These are phyloP conservation scores for Tenualosa thibaudeaui DNA, from an alignment of 2,797 vertebrate genomes.

Conservation along the genomic window DNA sequence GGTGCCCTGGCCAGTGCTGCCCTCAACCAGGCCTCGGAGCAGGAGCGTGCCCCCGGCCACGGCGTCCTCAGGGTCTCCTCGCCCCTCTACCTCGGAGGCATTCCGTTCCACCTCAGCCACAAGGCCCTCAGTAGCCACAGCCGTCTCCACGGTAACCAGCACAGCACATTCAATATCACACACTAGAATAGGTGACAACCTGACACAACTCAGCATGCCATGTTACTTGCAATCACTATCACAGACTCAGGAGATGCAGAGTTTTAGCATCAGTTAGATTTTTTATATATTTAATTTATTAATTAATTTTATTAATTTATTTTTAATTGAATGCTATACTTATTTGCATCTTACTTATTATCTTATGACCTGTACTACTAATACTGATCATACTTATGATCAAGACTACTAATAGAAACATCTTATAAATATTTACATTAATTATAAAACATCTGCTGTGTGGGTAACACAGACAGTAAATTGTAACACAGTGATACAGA, in stretches of 20 bases:
- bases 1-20: conserved; percentile 69
- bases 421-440: not conserved
- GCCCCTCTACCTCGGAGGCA: conserved; percentile 82
- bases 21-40: conserved; percentile 75
- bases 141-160: conserved; percentile 79
- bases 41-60: conserved; percentile 43
- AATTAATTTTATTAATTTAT: too few species aligned
- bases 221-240: too few species aligned
- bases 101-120: conserved; percentile 72
- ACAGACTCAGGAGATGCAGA: too few species aligned
- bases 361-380: not conserved
- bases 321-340: not conserved
- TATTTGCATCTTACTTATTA: not conserved
- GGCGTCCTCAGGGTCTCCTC: conserved; percentile 74
- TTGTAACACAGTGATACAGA: not conserved
- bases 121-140: conserved; percentile 66
- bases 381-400: too few species aligned
- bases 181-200: not conserved
- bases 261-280: too few species aligned
- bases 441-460: not conserved
- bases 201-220: too few species aligned
- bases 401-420: not conserved
- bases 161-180: not conserved
- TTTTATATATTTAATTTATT: too few species aligned
- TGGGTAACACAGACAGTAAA: conserved; percentile 13